Base-by-base conservation (phyloP, 2,113 vertebrate genomes). In the Hylia prasina region DNA sequence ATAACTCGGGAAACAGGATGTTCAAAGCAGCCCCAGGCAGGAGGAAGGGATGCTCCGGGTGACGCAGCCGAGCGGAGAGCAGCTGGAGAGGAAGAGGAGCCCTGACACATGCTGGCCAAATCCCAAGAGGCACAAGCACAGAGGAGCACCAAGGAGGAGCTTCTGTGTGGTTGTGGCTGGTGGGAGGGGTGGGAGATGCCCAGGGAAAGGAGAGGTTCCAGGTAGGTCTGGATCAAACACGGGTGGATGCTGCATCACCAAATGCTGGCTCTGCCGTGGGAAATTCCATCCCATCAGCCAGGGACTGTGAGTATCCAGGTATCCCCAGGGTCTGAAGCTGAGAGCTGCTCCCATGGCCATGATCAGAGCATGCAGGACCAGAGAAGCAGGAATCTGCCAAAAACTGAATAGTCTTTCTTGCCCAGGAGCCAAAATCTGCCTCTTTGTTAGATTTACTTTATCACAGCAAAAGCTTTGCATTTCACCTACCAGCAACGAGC, bases 51-150 rank as follows among this genome's bases (percentile, higher is more conserved):
- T 79, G 82, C 65, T 78, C 33, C 1, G 54, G 84, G 88, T 86
- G 94, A 94, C 3, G 15, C 82, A 72, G 93, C 70, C 1, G 1
- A 93, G 88, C 3, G 2, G 50, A 51, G 82, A 83, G 83, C 91
- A 92, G 94, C 86, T 86, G 76, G 28, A 76, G 86, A 91, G 90
- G 90, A 95, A 93, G 93, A 94, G 66, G 4, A 71, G 76, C 58
- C 64, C 54, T 45, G 93, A 90, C 89, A 90, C 70, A 75, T 0
- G 7, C 61, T 60, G 87, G 80, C 71, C 80, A 91, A 86, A 80
- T 48, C 94, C 83, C 89, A 77, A 80, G 66, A 48, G 91, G 30
- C 7, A 5, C 21, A 13, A 51, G 70, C 0, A 10, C 33, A 60
- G 44, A 82, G 65, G 18, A 50, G 64, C 31, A 24, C 13, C 8